These are phyloP conservation scores for Drosophila robusta DNA, from an alignment of 2,888 invertebrate genomes.

Conservation along the genomic window DNA sequence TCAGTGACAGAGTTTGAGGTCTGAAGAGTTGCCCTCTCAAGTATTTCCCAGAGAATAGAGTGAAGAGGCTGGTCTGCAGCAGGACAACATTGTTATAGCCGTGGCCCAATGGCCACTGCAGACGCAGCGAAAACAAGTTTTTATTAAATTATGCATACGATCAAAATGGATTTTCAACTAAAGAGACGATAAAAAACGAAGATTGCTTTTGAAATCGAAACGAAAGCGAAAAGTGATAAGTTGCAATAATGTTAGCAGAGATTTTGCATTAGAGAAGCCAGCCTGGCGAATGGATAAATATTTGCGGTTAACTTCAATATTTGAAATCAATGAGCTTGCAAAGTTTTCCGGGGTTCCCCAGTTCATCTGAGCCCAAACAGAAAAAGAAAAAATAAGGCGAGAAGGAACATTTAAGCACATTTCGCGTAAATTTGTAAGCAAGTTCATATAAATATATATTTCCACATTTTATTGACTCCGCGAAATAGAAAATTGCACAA, in stretches of 20 bases:
- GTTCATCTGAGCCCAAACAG: not conserved
- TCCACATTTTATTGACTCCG: too few relatives aligned
- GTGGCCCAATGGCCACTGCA: slow-evolving; percentile 6
- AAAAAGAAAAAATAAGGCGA: not conserved
- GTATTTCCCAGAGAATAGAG: not conserved
- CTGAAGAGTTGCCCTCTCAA: slow-evolving; percentile 10
- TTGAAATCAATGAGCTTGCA: not conserved
- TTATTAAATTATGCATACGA: slow-evolving; percentile 41
- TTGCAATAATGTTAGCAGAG: not conserved
- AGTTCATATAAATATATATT: too few relatives aligned
- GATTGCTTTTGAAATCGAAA: slow-evolving; percentile 4
- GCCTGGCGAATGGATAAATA: not conserved
- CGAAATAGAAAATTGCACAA: too few relatives aligned
- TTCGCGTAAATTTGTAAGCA: too few relatives aligned
- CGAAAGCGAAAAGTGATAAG: slow-evolving; percentile 4
- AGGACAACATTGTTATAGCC: slow-evolving; percentile 27
- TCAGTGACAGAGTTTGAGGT: slow-evolving; percentile 22
- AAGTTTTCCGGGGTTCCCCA: not conserved
- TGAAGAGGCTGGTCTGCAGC: not conserved
- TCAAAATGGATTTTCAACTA: not conserved
- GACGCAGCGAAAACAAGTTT: slow-evolving; percentile 42
- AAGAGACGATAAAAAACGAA: slow-evolving; percentile 7
- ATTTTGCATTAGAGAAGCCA: not conserved
- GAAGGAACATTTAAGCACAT: too few relatives aligned
- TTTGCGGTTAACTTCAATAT: not conserved